Evolutionary conservation across 2,797 vertebrate species (phyloP), one percentile per base, ranked within the genome.

Genomic region (Phataginus tricuspis): DNA sequence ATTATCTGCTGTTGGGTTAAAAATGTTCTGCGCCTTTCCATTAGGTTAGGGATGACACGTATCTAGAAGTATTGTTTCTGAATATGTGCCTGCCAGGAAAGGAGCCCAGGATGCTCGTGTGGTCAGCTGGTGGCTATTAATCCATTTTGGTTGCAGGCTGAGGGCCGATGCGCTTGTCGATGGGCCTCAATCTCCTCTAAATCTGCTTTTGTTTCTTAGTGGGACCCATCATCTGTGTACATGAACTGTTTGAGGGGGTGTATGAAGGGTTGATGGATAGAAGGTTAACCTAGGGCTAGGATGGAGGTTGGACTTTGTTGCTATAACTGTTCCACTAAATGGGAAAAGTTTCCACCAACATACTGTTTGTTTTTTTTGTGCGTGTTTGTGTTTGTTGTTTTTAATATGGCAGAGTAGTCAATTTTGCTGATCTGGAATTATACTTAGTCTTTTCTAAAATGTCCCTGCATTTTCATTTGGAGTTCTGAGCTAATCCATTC

Each of bases 1-100:
- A 96, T 97, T 97, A 96, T 96, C 83, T 91, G 66, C 94, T 95
- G 77, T 96, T 94, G 94, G 93, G 85, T 97, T 97, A 77, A 93
- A 97, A 96, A 80, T 97, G 88, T 86, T 91, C 96, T 57, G 59
- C 80, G 95, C 69, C 79, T 96, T 89, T 95, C 55, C 25, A 1
- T 89, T 89, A 91, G 78, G 95, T 93, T 84, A 96, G 95, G 86
- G 82, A 31, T 88, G 95, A 95, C 80, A 93, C 72, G 69, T 77
- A 34, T 92, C 75, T 77, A n/a, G 86, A 87, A 90, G 77, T 80
- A 61, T 29, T 80, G 18, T 34, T 37, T 88, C 92, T 74, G 90
- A 96, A 91, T 91, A 84, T 45, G 18, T 84, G 53, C 19, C n/a
- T 12, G 0, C 69, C 31, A 27, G n/a, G 25, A 92, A 49, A 29